Evolutionary conservation across 2,888 invertebrate species (phyloP), one percentile per base, ranked within the genome.

Genomic region (Nephrotoma flavescens): DNA sequence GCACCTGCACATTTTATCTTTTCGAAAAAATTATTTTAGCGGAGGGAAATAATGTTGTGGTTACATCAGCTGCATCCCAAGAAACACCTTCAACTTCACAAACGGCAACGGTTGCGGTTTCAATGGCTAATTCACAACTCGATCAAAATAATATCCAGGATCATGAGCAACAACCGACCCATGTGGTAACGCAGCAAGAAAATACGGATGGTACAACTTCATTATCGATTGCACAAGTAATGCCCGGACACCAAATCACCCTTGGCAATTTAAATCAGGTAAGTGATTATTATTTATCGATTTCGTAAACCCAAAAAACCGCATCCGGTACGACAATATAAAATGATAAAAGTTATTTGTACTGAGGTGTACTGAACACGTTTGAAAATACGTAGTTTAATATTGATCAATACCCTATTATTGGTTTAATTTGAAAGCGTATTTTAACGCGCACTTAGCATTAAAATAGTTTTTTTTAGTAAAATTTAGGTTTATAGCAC

Each of bases 231-330:
- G 91, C 92, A 42, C 92, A 92, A 89, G 91, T 91, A 86, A 88
- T 92, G 89, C 92, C 91, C 88, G 91, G 92, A 86, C 92, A 92
- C 89, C 92, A 91, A 89, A 90, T 92, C 87, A 88, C 88, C 83
- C 89, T 92, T 88, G 91, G 91, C 89, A 91, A 91, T 89, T 90
- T 92, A 86, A 92, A 91, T 90, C 92, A 92, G 92, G 92, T 92
- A 91, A 91, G 91, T 91, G 71, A 52, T 31, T 31, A 44, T 44
- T 52, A 19, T 47, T 47, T 91, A 91, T 89, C 90, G 89, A 89
- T 91, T 91, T 88, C 91, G 90, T 89, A 90, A 41, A 12, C 7
- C 12, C 11, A 12, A 5, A 86, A 42, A 44, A 83, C 47, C n/a
- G 52, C 47, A 42, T 47, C 15, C 71, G n/a, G 19, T 44, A 47